Evolutionary conservation across 2,113 vertebrate species (phyloP).

Genomic region (Pristiophorus japonicus): DNA sequence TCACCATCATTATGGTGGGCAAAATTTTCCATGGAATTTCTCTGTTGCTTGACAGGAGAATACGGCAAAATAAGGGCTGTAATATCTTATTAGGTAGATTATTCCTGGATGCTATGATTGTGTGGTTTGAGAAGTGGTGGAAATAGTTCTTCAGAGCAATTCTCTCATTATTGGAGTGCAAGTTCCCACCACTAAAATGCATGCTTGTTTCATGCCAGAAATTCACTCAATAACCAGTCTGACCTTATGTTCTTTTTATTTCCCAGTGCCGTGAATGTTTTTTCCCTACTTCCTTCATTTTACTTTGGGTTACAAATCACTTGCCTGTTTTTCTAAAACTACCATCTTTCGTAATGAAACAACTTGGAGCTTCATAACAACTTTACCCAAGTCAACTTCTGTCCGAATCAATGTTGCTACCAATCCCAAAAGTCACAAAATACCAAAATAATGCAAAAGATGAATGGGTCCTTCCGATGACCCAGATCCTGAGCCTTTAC

Average conservation of each 20-base stretch:
- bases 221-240: not conserved
- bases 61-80: not conserved
- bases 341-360: not conserved
- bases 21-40: not conserved
- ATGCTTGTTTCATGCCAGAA: not conserved
- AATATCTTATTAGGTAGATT: not conserved
- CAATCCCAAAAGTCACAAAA: not conserved
- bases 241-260: not conserved
- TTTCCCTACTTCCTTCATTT: not conserved
- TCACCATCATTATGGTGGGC: not conserved
- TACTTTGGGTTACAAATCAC: not conserved
- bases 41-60: not conserved
- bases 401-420: not conserved
- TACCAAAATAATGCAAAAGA: not conserved
- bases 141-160: not conserved
- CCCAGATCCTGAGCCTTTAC: not conserved
- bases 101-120: not conserved
- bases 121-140: not conserved
- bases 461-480: not conserved
- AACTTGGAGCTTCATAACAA: not conserved
- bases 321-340: not conserved
- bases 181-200: not conserved
- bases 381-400: not conserved
- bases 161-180: not conserved
- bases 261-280: not conserved